A percentile compares a stretch with the other conserved stretches of the same genome.
These are phyloP conservation scores for Chrysolina americana DNA, from an alignment of 2,888 invertebrate species.

Conservation along the genomic window DNA sequence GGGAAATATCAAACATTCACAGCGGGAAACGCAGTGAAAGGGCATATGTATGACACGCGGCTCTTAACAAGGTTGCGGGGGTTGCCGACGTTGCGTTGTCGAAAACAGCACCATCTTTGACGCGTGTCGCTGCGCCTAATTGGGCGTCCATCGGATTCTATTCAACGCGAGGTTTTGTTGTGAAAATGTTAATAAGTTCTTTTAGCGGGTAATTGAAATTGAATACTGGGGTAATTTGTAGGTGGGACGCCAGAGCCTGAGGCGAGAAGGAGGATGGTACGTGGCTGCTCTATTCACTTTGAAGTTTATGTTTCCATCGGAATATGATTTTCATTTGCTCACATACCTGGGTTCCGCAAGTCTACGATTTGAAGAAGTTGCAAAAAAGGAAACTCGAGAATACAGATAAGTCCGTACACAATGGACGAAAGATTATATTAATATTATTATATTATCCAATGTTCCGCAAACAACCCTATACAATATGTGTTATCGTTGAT, in stretches of 20 bases:
- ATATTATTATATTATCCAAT: too few relatives aligned
- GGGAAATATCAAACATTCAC: slow-evolving; percentile 65
- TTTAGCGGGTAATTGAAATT: slow-evolving; percentile 44
- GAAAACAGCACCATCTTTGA: slow-evolving; percentile 57
- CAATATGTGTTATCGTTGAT: too few relatives aligned
- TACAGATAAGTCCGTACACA: too few relatives aligned
- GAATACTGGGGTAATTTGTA: slow-evolving; percentile 50
- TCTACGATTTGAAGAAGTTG: too few relatives aligned
- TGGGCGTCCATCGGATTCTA: slow-evolving; percentile 55
- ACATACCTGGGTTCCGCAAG: background rate
- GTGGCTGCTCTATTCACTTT: background rate
- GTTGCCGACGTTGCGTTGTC: slow-evolving; percentile 46
- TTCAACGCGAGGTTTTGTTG: slow-evolving; percentile 43
- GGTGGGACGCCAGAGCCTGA: slow-evolving; percentile 21
- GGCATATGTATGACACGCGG: slow-evolving; percentile 60
- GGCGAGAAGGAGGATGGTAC: background rate
- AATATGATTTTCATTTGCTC: background rate
- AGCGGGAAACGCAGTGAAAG: slow-evolving; percentile 55
- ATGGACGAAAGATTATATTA: too few relatives aligned
- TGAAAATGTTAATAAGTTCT: slow-evolving; percentile 41
- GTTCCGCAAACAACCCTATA: too few relatives aligned
- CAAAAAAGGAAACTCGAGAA: too few relatives aligned
- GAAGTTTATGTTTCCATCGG: background rate
- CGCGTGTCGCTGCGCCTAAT: slow-evolving; percentile 57
- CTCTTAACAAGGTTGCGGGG: slow-evolving; percentile 57